Evolutionary conservation across 2,888 invertebrate species (phyloP), one percentile per base, ranked within the genome.

Genomic region (Drosophila tanythrix): DNA sequence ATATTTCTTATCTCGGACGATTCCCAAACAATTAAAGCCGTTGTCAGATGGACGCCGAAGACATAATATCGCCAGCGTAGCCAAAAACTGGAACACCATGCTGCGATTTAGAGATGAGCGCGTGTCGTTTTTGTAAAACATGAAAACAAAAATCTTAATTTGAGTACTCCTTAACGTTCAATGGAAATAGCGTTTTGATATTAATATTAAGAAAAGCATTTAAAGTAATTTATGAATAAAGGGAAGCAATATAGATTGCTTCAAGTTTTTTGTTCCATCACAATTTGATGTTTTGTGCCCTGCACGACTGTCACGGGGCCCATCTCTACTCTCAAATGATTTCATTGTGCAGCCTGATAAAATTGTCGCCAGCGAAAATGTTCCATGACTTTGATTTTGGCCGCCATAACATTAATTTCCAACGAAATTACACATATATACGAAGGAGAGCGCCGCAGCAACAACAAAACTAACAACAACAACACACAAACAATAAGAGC

Each of bases 321-420:
- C 78, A 67, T 51, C 70, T 70, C 64, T 64, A 74, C 21, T 58
- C 61, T 66, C 50, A 67, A 79, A 73, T 79, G 76, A 89, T 90
- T 90, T 90, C 84, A 88, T 85, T 91, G 89, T 84, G 83, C 78
- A 85, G 89, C 86, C 84, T 57, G 91, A 91, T 91, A 91, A 91
- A 91, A 91, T 91, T 91, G 91, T 91, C 91, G 91, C 91, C 91
- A 91, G 87, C 83, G 76, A 82, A 83, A 83, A 89, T 84, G 79
- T 76, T 73, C 74, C 83, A 65, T 72, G 86, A 81, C 91, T 91
- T 91, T 91, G 91, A 91, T 91, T 91, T 90, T 77, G 87, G 75
- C 91, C 91, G 91, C 90, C 79, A 76, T 81, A 79, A 83, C 88
- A 91, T 90, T 87, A 85, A 89, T 90, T 91, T 88, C 82, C 77